Evolutionary conservation across 2,888 invertebrate species (phyloP), one percentile per base, ranked within the genome.

Genomic region (Horisme vitalbata): DNA sequence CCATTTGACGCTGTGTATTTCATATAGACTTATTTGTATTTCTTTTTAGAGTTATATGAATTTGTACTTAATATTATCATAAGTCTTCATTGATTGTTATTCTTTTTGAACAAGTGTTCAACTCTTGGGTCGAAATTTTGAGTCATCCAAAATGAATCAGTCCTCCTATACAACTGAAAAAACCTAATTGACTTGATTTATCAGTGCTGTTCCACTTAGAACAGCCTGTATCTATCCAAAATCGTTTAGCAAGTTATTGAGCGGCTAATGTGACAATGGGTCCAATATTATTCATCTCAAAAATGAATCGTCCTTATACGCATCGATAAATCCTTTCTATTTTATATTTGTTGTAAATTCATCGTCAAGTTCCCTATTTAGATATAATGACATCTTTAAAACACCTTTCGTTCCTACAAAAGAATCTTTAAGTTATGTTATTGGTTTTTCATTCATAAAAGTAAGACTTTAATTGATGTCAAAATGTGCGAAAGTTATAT

Each of bases 191-290:
- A n/a, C n/a, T n/a, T n/a, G n/a, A n/a, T n/a, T n/a, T n/a, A n/a
- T n/a, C n/a, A n/a, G n/a, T n/a, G n/a, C n/a, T n/a, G n/a, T n/a
- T 18, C 4, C 18, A 18, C 6, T 38, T 20, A 0, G 8, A 60
- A 32, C 83, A 75, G 0, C 60, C 75, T 79, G 68, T 85, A 76
- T 50, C 5, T 21, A 55, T 56, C 7, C n/a, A 51, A 61, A 63
- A 72, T 61, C 71, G 64, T 78, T 79, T 74, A 75, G 66, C 67
- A 62, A 65, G 67, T 72, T 68, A 67, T 69, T 64, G 67, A 71
- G 63, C 72, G 59, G 67, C 63, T 74, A 68, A 70, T 61, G 63
- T 58, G 66, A 83, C 79, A 85, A 83, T 71, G 61, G 67, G 57
- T 52, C 66, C 75, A 79, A 80, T 80, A 79, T 69, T 69, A 75